Percentiles rank a stretch among this genome's conserved stretches.
These are phyloP conservation scores for Alcedo quadribrachys DNA, from an alignment of 2,797 vertebrate species.

Conservation along the genomic window DNA sequence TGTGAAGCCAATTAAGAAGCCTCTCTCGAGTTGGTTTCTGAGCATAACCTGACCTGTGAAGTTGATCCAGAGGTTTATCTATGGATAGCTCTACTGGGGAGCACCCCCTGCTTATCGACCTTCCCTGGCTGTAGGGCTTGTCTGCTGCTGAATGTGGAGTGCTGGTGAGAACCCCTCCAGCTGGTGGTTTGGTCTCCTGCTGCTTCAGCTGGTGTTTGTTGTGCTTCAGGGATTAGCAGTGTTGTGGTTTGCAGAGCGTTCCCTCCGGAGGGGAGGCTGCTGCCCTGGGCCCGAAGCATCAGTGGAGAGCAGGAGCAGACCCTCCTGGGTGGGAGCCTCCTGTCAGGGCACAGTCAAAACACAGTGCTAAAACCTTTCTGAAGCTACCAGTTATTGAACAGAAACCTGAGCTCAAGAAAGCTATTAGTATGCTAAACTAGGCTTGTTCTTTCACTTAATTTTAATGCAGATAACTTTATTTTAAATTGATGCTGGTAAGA, in stretches of 20 bases:
- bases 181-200: background rate
- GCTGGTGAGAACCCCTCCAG: background rate
- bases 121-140: background rate
- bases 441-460: slow-evolving; percentile 35
- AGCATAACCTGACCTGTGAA: background rate
- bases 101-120: background rate
- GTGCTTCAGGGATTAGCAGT: background rate
- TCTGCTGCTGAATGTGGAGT: background rate
- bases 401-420: slow-evolving; percentile 16
- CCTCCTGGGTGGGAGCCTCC: background rate
- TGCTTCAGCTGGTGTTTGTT: background rate
- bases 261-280: background rate
- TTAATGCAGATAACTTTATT: slow-evolving; percentile 36
- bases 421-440: slow-evolving; percentile 31
- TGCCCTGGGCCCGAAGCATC: background rate
- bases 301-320: background rate
- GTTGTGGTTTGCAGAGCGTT: background rate
- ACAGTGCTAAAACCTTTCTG: slow-evolving; percentile 32
- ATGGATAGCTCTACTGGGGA: background rate
- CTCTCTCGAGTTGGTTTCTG: background rate
- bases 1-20: background rate
- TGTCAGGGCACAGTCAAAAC: slow-evolving; percentile 30
- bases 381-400: slow-evolving; percentile 28
- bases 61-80: background rate
- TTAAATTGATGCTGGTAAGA: slow-evolving; percentile 23